A percentile compares a stretch with the other conserved stretches of the same genome.
phyloP scores from a whole-genome alignment of 2,113 vertebrate genomes.

The Pteronura brasiliensis region DNA sequence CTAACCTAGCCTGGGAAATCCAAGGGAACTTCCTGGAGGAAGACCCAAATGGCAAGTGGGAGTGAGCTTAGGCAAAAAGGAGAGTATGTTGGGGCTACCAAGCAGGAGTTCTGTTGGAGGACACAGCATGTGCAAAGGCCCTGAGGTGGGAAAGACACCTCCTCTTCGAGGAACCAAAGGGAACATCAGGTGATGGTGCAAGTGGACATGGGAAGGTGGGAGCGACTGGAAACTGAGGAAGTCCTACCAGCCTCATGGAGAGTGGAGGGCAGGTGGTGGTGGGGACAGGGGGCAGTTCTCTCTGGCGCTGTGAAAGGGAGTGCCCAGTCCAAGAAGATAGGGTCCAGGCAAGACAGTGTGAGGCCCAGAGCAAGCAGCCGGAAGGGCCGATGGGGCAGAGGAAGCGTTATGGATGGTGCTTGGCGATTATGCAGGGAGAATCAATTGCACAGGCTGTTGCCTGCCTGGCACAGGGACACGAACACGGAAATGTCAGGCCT shows the following conservation, averaged over 20 bases:
- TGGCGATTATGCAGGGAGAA: conserved; percentile 87
- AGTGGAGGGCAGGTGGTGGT: fast-evolving
- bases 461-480: conserved; percentile 85
- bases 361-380: background rate
- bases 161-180: background rate
- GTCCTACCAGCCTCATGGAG: background rate
- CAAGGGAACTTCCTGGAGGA: background rate
- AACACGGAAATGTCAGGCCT: conserved; percentile 89
- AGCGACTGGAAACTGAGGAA: background rate
- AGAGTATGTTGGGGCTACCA: fast-evolving
- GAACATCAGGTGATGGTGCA: fast-evolving
- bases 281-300: background rate
- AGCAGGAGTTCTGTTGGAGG: background rate
- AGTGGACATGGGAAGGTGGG: background rate
- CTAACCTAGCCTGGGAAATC: background rate
- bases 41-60: background rate
- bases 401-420: conserved; percentile 83
- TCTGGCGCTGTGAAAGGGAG: background rate
- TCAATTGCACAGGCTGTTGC: conserved; percentile 85
- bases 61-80: background rate
- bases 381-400: conserved; percentile 80
- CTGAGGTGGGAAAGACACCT: background rate
- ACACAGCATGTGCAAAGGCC: background rate
- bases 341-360: conserved; percentile 49
- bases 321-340: conserved; percentile 41